Conservation (phyloP, 1,140 invertebrate genomes). For the Drosophila albomicans region DNA sequence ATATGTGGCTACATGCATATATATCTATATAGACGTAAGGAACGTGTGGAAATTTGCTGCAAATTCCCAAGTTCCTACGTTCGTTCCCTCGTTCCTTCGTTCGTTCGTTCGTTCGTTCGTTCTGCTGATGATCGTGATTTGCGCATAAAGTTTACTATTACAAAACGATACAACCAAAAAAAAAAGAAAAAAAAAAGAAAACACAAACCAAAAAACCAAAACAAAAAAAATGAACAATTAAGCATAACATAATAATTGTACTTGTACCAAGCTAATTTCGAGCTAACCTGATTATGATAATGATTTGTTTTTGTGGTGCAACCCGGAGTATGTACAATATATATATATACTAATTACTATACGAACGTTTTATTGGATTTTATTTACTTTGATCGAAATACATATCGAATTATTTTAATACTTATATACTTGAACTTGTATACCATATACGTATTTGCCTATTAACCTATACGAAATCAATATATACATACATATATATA, state of each 20-base stretch:
- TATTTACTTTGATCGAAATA: slow-evolving; percentile 51
- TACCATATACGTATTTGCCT: slow-evolving; percentile 50
- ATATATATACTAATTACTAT: slow-evolving; percentile 40
- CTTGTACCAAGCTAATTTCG: slow-evolving; percentile 59
- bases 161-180: slow-evolving; percentile 2
- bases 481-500: slow-evolving; percentile 53
- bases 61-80: slow-evolving; percentile 36
- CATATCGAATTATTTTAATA: slow-evolving; percentile 62
- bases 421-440: slow-evolving; percentile 60
- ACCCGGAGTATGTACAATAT: slow-evolving; percentile 65
- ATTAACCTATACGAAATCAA: slow-evolving; percentile 43
- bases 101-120: slow-evolving; percentile 69
- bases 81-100: slow-evolving; percentile 67
- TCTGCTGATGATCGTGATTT: slow-evolving; percentile 82
- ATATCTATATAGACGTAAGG: slow-evolving; percentile 45
- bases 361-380: slow-evolving; percentile 73
- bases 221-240: slow-evolving; percentile 31
- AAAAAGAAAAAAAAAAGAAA: slow-evolving; percentile 8
- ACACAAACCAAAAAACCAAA: slow-evolving; percentile 13
- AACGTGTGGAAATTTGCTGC: slow-evolving; percentile 65
- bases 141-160: slow-evolving; percentile 69
- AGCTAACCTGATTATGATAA: slow-evolving; percentile 70
- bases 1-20: slow-evolving; percentile 45
- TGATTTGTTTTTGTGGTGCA: slow-evolving; percentile 83
- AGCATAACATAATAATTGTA: slow-evolving; percentile 58